Evolutionary conservation across 2,888 invertebrate genomes (phyloP), one percentile per base, ranked within the genome.

Genomic region (Drosophila pseudotakahashii): DNA sequence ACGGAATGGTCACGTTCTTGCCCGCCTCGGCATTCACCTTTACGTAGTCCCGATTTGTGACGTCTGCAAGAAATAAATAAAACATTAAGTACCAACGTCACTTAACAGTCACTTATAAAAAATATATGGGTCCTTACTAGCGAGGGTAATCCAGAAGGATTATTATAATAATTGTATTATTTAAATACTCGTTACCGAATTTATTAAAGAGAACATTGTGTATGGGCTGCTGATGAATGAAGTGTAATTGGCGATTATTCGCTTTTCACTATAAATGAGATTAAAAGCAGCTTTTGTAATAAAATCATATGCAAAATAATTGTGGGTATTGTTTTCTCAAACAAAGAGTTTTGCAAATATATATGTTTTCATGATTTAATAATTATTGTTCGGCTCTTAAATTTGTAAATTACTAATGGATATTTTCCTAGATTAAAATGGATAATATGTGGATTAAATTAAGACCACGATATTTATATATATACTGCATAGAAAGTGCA

Each of bases 21-120:
- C 95, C 95, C 47, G 95, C 95, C 88, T 94, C 94, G 59, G 94
- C 93, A 77, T 93, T 92, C 76, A 94, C 93, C 77, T 93, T 94
- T 81, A 94, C 93, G 76, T 94, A 92, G 79, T 93, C 93, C 72
- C 94, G 92, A 84, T 93, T 93, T 82, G 94, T 93, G 77, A 94
- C 93, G 92, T 95, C 95, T 95, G 94, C 63, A 87, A 73, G 42
- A 2, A 47, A 41, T 37, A 36, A 52, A 32, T 30, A 41, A 42
- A 51, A 30, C 45, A 57, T 50, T 23, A 52, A 36, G 41, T 7
- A 10, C 47, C 42, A 44, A 16, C 0, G 5, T 26, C 30, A 2
- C 23, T 32, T 30, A 26, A 1, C 26, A 26, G 6, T n/a, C 37
- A 34, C 13, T 7, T 16, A 10, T 3, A n/a, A 52, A 51, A 39